Conservation (phyloP, 2,888 invertebrate genomes). For the Bugula neritina region DNA sequence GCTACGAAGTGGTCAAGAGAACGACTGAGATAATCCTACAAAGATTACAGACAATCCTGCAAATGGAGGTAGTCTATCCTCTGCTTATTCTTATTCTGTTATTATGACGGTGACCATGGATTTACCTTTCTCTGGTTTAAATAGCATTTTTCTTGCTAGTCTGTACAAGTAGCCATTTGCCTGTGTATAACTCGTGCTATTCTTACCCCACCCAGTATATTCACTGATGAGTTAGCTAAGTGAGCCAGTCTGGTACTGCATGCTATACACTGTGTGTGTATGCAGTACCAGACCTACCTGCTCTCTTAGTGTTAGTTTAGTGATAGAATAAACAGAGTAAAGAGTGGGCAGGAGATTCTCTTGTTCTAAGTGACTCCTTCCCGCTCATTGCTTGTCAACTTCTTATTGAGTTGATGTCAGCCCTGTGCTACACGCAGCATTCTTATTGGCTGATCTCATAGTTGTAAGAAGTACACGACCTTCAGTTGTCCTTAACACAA, state of each 20-base stretch:
- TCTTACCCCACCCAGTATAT: too few species aligned
- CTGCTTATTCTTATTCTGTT: too few species aligned
- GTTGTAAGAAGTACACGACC: background rate
- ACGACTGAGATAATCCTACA: slow-evolving; percentile 94
- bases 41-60: slow-evolving; percentile 83
- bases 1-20: slow-evolving; percentile 90
- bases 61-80: slow-evolving; percentile 76
- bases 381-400: background rate
- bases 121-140: too few species aligned
- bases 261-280: background rate
- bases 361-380: slow-evolving; percentile 3
- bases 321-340: background rate
- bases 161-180: too few species aligned
- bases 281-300: background rate
- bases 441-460: background rate
- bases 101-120: too few species aligned
- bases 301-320: background rate
- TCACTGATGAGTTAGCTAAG: background rate
- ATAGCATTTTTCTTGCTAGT: too few species aligned
- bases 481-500: too few species aligned
- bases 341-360: background rate
- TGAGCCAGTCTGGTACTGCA: background rate
- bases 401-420: slow-evolving; percentile 16
- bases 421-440: background rate
- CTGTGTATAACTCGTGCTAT: too few species aligned